Base-by-base conservation (phyloP, 2,888 invertebrate genomes). In the Pimpla rufipes region DNA sequence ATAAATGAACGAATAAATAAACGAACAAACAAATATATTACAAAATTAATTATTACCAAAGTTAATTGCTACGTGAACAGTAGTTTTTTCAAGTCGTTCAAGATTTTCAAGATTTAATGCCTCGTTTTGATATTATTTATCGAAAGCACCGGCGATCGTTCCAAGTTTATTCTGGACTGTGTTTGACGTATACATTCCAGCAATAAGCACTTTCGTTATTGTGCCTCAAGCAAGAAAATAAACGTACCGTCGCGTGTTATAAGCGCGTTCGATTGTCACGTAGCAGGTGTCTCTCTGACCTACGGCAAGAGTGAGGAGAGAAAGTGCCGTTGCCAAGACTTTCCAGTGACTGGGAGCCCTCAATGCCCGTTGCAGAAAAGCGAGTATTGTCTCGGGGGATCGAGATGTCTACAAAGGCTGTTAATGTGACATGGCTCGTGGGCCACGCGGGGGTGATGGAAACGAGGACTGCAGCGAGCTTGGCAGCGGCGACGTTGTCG, bases 321-420 rank as follows among this genome's bases (percentile, higher is more conserved):
- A 62, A 62, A 40, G 62, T 57, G 29, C 4, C 16, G 18, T n/a
- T 13, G 29, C 4, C 16, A 42, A 66, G 16, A 42, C 11, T 23
- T 23, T 57, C 23, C 40, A 2, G 23, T 40, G 47, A 35, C 47
- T 2, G 35, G 29, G 16, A 37, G 18, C 29, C 35, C 35, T 73
- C 62, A 18, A 62, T 62, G 73, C 7, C 18, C 29, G 16, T 16
- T 11, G 21, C 21, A n/a, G 35, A 47, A 10, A 71, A 45, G 35
- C 16, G n/a, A 37, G 29, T 16, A 23, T 55, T 57, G 42, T 67
- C 74, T 59, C 47, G 40, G 29, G 45, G 66, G 64, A 77, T 70
- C 66, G 81, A 71, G 74, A 84, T 85, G 83, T 84, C 84, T 75
- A 71, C 73, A 76, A 64, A 78, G 40, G 52, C 71, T 55, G 67